A percentile compares a stretch with the other conserved stretches of the same genome.
Conservation (phyloP, 92 coral and sea anemone species). For the Zoanthus sansibaricus region DNA sequence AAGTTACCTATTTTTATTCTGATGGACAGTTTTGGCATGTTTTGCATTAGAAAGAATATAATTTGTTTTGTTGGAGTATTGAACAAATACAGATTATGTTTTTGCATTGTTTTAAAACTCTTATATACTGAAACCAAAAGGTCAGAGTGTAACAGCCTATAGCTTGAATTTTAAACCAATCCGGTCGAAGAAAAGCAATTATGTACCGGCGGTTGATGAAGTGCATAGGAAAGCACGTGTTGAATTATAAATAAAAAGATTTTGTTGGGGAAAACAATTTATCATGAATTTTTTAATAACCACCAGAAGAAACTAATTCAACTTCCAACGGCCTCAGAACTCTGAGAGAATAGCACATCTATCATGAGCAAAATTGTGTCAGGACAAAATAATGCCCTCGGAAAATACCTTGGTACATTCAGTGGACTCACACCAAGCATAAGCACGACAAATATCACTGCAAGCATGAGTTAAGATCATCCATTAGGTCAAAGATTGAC, state of each 20-base stretch:
- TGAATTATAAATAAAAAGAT: conserved; percentile 18
- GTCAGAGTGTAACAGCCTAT: not conserved
- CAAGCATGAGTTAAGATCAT: conserved; percentile 2
- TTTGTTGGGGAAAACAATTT: conserved; percentile 19
- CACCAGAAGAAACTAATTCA: conserved; percentile 45
- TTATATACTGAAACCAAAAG: not conserved
- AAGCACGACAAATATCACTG: not conserved
- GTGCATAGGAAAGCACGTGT: conserved; percentile 7
- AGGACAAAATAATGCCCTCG: not conserved
- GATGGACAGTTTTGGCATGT: not conserved
- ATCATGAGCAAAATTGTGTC: conserved; percentile 27
- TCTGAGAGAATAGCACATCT: not conserved
- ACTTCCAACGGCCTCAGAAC: conserved; percentile 13
- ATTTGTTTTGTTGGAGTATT: not conserved
- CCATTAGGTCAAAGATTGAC: conserved; percentile 5
- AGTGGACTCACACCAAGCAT: not conserved
- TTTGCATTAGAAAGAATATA: not conserved
- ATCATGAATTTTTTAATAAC: conserved; percentile 38
- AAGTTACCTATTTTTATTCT: not conserved
- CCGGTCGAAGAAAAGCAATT: conserved; percentile 11
- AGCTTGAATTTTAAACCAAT: conserved; percentile 20
- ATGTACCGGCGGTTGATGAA: conserved; percentile 14
- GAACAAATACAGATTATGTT: not conserved
- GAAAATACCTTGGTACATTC: not conserved
- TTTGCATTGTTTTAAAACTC: not conserved